Base-by-base conservation (phyloP, 2,797 vertebrate genomes). In the Hoplostethus atlanticus region DNA sequence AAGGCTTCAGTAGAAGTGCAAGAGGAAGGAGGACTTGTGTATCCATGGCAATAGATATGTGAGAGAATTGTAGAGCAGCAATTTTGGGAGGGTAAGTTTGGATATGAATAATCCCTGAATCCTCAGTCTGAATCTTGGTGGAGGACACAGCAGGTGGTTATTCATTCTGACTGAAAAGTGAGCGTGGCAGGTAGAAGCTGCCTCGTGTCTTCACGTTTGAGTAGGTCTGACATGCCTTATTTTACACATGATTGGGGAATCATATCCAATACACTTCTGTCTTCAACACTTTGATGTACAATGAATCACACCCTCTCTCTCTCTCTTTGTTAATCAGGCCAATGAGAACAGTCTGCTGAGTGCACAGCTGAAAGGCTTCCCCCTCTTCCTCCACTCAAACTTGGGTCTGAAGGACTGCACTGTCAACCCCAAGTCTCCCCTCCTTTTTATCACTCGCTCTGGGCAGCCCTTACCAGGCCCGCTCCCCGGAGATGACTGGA, bases 281-380 rank as follows among this genome's bases (percentile, higher is more conserved):
- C 80, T 84, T 84, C 75, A 88, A 89, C 84, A 70, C 53, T 68
- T 31, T 21, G 59, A 21, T 76, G 64, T 78, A 42, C 84, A 74
- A 88, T 83, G 68, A 89, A 76, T 89, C 30, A 50, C 31, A 57
- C 64, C 48, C 28, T 58, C 44, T 57, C 63, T 51, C 46, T 71
- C 55, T 79, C 59, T 81, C 63, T 66, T 46, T 71, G 55, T 83
- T 60, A 16, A 77, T 55, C 90, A 99, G 97, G 98, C 98, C 88
- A 99, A 99, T 0, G 98, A 99, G 92, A 99, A 99, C 95, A 99
- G 98, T 88, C 93, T 99, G 81, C 95, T 99, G 86, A 99, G 97
- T 0, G 98, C 98, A 0, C 98, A 99, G 91, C 96, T 99, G 85
- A 99, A 99, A 90, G 98, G 98, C 67, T 99, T 99, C 86, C 98